Base-by-base conservation (phyloP, 2,113 vertebrate genomes). In the Tautogolabrus adspersus region DNA sequence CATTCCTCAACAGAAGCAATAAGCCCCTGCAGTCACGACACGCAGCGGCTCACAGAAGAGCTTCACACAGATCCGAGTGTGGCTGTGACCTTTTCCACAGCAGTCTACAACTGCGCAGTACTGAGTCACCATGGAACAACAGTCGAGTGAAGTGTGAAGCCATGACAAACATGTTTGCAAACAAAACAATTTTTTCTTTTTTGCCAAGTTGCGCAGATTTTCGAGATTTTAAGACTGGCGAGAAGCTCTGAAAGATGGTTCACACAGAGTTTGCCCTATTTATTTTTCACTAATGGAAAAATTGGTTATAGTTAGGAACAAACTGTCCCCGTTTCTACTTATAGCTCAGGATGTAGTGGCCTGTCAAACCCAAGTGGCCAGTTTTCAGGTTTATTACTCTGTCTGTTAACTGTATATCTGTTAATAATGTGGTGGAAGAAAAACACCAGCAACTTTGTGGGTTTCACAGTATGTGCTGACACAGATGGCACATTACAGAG, bases 21-120 rank as follows among this genome's bases (percentile, higher is more conserved):
- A 63, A 81, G 72, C 68, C 77, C 66, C 82, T 87, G 81, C 70
- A 91, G 87, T 91, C 90, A 92, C 85, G 87, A 87, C 79, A 90
- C 46, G 6, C 58, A 80, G 76, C 84, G 72, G 83, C 83, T 79
- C 42, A 0, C 5, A 60, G 69, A 54, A 37, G 15, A 47, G 62
- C 60, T 46, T 4, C 0, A 55, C 73, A 60, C 82, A 42, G 51
- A 80, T 75, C 76, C 66, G 38, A 57, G 55, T 51, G 56, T 85
- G 74, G 74, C 10, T 10, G 10, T 72, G 61, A 86, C 65, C 63
- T 86, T 82, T 77, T 66, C 40, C 81, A 83, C 62, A 70, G 46
- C 46, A 64, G 77, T 61, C 38, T 69, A 54, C 66, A 75, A 66
- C 66, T 58, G 49, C 79, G 83, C 59, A 57, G 58, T 12, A 67